A percentile compares a stretch with the other conserved stretches of the same genome.
Conservation (phyloP, 2,888 invertebrate genomes). For the Lochmaea capreae region DNA sequence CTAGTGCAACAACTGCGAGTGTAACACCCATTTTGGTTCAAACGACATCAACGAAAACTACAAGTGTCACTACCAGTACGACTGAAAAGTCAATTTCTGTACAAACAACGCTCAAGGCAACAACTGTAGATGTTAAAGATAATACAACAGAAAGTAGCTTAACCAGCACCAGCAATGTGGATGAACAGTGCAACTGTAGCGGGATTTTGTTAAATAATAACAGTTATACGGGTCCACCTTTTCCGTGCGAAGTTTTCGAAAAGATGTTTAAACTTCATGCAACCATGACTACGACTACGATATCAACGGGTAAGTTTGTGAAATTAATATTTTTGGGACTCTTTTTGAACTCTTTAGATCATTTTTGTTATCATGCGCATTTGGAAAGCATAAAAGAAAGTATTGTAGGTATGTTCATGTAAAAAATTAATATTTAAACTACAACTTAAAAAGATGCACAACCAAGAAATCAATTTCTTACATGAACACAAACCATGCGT, state of each 20-base stretch:
- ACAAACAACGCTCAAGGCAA: not conserved
- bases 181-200: not conserved
- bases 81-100: not conserved
- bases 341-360: too few species aligned
- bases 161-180: not conserved
- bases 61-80: not conserved
- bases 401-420: too few species aligned
- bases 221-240: not conserved
- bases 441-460: too few species aligned
- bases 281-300: not conserved
- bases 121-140: not conserved
- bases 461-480: too few species aligned
- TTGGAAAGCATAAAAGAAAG: too few species aligned
- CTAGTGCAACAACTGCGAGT: not conserved
- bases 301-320: not conserved
- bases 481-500: too few species aligned
- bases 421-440: too few species aligned
- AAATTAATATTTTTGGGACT: not conserved
- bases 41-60: not conserved
- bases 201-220: not conserved
- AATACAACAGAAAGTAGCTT: not conserved
- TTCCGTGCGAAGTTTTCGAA: conserved; percentile 9
- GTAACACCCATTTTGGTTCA: not conserved
- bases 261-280: not conserved
- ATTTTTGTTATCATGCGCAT: not conserved